Base-by-base conservation (phyloP, 2,113 vertebrate genomes). In the Aythya baeri region DNA sequence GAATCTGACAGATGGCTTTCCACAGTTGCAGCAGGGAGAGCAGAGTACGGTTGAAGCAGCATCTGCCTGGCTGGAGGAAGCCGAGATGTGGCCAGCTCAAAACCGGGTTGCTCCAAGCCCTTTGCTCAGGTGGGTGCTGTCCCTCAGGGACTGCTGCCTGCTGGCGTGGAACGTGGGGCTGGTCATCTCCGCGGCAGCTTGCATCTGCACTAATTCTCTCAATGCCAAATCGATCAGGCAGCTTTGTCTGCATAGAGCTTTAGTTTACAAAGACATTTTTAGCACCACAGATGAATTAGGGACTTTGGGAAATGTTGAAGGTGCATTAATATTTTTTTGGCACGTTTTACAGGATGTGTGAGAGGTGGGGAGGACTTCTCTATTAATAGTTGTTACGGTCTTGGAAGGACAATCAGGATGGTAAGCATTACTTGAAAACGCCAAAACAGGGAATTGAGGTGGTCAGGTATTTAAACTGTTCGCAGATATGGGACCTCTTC, bases 1-100 rank as follows among this genome's bases (percentile, higher is more conserved):
- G 65, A 50, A 72, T 82, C 97, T 90, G 91, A 95, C 95, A 96
- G 96, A 96, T 96, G 96, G 96, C 88, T 84, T 72, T 83, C 86
- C 43, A 65, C 52, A 31, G 8, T 61, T 70, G 84, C 95, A 79
- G 80, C 23, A 6, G 55, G 80, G 91, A 93, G 65, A 54, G 52
- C 54, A 2, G 83, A 41, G 59, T 3, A 38, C 7, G 16, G 71
- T 1, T 79, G 61, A 41, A 75, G 81, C 79, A 77, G 73, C 32
- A 8, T 93, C 86, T 22, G 46, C 41, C 62, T 52, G 67, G n/a
- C 86, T 78, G 58, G 50, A 84, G 63, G 80, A 91, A 70, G 14
- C 59, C 0, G 5, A 49, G 79, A 57, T 18, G 68, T 57, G 61
- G 32, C 50, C 63, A 34, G 43, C 61, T 14, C 38, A 10, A 55